phyloP scores from a whole-genome alignment of 2,797 vertebrate species.

The Uromys caudimaculatus region DNA sequence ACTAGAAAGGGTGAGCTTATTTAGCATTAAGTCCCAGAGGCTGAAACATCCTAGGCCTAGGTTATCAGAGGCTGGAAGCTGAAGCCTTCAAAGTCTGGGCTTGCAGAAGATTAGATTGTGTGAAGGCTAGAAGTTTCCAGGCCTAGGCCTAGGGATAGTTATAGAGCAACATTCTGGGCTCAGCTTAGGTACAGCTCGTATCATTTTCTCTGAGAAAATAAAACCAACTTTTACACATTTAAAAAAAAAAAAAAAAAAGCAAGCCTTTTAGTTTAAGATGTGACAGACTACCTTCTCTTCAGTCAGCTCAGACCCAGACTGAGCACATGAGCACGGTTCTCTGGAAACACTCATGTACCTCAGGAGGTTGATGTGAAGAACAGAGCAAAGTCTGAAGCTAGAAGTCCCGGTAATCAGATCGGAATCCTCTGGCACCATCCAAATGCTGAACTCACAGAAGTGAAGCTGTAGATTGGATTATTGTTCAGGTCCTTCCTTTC shows the following conservation, averaged over 20 bases:
- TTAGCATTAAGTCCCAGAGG: not conserved
- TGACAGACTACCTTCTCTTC: not conserved
- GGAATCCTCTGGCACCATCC: not conserved
- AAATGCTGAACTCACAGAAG: not conserved
- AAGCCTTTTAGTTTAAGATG: constrained; percentile 40
- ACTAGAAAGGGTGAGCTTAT: not conserved
- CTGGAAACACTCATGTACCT: not conserved
- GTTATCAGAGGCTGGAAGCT: not conserved
- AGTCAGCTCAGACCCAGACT: not conserved
- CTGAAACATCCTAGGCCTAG: not conserved
- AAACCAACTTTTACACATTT: too few relatives aligned
- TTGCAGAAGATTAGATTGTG: not conserved
- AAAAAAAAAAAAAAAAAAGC: not conserved
- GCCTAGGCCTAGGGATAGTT: too few relatives aligned
- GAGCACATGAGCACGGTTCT: not conserved
- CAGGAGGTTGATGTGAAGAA: not conserved
- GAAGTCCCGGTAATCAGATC: not conserved
- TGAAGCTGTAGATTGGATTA: not conserved
- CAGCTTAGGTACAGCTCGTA: too few relatives aligned
- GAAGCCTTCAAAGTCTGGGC: not conserved
- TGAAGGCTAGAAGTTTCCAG: too few relatives aligned
- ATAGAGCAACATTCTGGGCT: too few relatives aligned
- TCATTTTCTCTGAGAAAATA: too few relatives aligned
- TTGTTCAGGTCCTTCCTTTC: not conserved
- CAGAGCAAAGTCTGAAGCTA: not conserved